Percentiles rank a stretch among this genome's conserved stretches.
These are phyloP conservation scores for Ruditapes philippinarum DNA, from an alignment of 1,140 invertebrate genomes.

Conservation along the genomic window DNA sequence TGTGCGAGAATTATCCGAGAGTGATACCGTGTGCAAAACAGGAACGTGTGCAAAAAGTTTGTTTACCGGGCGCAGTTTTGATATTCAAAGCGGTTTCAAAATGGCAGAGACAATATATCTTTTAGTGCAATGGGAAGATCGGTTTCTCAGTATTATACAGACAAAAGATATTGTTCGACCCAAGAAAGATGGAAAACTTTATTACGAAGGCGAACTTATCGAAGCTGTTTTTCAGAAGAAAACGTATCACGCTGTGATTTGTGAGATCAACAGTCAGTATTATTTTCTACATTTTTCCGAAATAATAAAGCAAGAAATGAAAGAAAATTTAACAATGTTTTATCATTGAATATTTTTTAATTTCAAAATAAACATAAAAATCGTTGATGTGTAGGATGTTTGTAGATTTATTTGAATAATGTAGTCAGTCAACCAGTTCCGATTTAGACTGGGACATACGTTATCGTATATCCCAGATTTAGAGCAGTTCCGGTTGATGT, in stretches of 20 bases:
- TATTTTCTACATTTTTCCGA: too few relatives aligned
- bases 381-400: too few relatives aligned
- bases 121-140: constrained; percentile 31
- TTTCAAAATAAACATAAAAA: too few relatives aligned
- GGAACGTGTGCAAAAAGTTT: not conserved
- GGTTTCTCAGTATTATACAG: constrained; percentile 3
- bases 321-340: too few relatives aligned
- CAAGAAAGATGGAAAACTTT: not conserved
- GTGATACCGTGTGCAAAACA: not conserved
- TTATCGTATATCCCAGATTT: too few relatives aligned
- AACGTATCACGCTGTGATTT: constrained; percentile 21
- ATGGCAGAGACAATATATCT: constrained; percentile 40
- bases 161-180: not conserved
- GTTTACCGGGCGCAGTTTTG: not conserved
- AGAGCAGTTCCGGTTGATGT: too few relatives aligned
- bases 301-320: too few relatives aligned
- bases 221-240: constrained; percentile 30
- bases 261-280: constrained; percentile 24
- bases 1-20: too few relatives aligned
- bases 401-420: too few relatives aligned
- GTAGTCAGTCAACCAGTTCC: too few relatives aligned
- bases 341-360: too few relatives aligned
- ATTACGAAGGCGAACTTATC: constrained; percentile 18
- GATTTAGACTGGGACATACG: too few relatives aligned
- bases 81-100: not conserved